phyloP scores from a whole-genome alignment of 2,113 vertebrate genomes.

The Hassar affinis region DNA sequence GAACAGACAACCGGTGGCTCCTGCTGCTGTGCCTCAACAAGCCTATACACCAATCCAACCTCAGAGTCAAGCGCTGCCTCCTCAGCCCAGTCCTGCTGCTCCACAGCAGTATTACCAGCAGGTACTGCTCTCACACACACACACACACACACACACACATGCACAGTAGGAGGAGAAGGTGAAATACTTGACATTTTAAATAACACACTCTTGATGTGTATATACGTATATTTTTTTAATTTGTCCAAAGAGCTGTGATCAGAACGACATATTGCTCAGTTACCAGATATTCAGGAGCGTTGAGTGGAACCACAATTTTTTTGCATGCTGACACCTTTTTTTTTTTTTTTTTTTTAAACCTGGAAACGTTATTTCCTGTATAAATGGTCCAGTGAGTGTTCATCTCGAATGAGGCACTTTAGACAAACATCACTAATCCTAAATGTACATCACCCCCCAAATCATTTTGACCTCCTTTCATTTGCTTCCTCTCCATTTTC shows the following conservation, averaged over 20 bases:
- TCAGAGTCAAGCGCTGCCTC: conserved; percentile 35
- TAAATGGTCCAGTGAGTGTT: not conserved
- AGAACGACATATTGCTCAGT: not conserved
- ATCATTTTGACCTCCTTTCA: not conserved
- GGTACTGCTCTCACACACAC: conserved; percentile 48
- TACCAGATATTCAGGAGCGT: not conserved
- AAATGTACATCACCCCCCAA: not conserved
- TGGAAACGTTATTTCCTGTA: not conserved
- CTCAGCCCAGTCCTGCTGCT: conserved; percentile 44
- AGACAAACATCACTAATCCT: not conserved
- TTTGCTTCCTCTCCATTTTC: conserved; percentile 18
- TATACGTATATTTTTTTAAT: not conserved
- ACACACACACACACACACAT: not conserved
- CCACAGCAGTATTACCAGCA: conserved; percentile 72
- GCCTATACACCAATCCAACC: conserved; percentile 60
- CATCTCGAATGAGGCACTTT: not conserved
- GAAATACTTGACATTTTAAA: not conserved
- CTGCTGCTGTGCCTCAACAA: conserved; percentile 57
- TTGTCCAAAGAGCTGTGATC: too few relatives aligned
- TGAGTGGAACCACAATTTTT: not conserved
- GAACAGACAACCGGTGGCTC: conserved; percentile 56
- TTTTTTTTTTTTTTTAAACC: not conserved
- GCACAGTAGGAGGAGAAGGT: not conserved
- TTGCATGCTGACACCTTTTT: not conserved
- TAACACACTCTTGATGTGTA: not conserved